These are phyloP conservation scores for Strigamia maritima DNA, from an alignment of 2,888 invertebrate species.

Conservation along the genomic window DNA sequence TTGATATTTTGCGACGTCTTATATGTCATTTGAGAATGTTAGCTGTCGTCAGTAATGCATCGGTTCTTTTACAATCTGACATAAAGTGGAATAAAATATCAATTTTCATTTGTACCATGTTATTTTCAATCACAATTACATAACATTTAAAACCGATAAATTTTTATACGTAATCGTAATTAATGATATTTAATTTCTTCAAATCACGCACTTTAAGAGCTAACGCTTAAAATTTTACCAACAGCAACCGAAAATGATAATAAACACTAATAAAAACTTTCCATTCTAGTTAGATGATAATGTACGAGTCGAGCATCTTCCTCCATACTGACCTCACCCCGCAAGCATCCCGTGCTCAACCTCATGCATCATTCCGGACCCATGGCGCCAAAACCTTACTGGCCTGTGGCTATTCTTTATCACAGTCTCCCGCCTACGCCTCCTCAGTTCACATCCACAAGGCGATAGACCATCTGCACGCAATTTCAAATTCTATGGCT, in stretches of 20 bases:
- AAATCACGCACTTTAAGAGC: no score
- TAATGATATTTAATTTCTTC: no score
- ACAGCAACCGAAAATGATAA: not conserved
- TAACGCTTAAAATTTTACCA: not conserved
- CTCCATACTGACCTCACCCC: conserved; percentile 23
- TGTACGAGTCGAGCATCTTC: conserved; percentile 3
- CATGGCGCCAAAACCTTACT: conserved; percentile 23
- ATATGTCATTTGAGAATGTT: no score
- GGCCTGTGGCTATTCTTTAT: conserved; percentile 19
- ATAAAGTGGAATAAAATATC: no score
- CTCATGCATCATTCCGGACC: conserved; percentile 23
- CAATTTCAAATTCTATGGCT: conserved; percentile 23
- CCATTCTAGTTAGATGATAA: conserved; percentile 10
- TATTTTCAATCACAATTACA: no score
- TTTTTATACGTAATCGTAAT: no score
- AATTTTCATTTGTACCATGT: no score
- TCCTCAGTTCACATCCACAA: not conserved
- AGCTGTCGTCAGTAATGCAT: no score
- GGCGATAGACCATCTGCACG: conserved; percentile 19
- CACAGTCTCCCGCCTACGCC: not conserved
- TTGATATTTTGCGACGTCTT: no score
- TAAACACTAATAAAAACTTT: not conserved
- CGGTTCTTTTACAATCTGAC: no score
- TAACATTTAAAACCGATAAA: no score
- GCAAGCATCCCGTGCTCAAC: conserved; percentile 5